Conservation (phyloP, 2,113 vertebrate species). For the Pygoscelis antarcticus region DNA sequence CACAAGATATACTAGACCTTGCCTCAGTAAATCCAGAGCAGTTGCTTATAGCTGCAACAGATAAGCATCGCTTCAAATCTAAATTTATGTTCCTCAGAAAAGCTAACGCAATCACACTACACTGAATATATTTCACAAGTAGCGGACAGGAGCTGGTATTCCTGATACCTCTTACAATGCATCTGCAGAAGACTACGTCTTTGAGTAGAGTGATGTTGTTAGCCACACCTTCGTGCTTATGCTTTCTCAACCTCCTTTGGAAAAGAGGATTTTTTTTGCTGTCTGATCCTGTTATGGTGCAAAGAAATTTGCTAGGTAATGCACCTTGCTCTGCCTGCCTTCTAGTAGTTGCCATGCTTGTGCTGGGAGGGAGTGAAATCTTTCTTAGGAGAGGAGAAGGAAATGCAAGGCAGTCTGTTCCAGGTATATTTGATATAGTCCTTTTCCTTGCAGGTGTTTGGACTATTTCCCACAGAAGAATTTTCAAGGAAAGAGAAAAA, state of each 20-base stretch:
- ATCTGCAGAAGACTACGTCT: neutral
- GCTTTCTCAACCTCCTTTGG: neutral
- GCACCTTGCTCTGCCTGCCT: neutral
- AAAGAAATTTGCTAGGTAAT: neutral
- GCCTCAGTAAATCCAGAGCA: neutral
- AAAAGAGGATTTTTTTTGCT: neutral
- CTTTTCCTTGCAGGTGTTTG: neutral
- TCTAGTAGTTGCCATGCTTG: neutral
- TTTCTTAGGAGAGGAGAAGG: neutral
- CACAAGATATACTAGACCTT: neutral
- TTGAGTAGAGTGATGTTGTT: neutral
- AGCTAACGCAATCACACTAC: neutral
- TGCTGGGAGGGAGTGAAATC: neutral
- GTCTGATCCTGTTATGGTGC: neutral
- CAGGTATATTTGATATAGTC: neutral
- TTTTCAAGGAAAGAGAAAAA: neutral
- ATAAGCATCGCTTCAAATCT: neutral
- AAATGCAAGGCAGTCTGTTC: neutral
- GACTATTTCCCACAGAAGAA: neutral
- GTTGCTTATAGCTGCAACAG: neutral
- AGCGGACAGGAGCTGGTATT: neutral
- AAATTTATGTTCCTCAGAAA: neutral
- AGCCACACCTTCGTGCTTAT: neutral
- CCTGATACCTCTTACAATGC: fast-evolving
- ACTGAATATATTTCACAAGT: neutral